Conservation (phyloP, 2,797 vertebrate genomes). For the Tenualosa thibaudeaui region DNA sequence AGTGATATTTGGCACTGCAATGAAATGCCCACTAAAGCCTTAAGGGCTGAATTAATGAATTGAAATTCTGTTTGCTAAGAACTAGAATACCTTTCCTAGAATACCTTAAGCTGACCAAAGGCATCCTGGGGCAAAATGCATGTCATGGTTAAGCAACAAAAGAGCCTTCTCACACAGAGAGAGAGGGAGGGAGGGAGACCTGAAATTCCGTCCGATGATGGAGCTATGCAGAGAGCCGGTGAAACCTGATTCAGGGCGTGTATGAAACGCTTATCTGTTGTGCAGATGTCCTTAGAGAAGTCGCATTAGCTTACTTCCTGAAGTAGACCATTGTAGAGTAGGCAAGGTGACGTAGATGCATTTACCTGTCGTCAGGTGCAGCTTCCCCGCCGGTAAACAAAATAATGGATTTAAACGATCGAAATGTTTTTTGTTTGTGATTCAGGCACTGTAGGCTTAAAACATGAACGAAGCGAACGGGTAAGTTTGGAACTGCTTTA, state of each 20-base stretch:
- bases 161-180: neutral
- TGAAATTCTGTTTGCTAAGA: too few species aligned
- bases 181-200: neutral
- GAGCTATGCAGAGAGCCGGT: neutral
- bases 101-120: too few species aligned
- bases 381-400: neutral
- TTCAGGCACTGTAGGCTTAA: neutral
- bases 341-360: slow-evolving; percentile 10
- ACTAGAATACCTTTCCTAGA: too few species aligned
- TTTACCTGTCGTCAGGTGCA: slow-evolving; percentile 47
- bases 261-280: neutral
- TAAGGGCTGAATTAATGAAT: too few species aligned
- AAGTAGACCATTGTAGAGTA: neutral
- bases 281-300: neutral
- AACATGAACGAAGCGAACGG: neutral
- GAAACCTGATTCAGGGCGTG: slow-evolving; percentile 10
- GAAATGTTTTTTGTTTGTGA: neutral
- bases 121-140: too few species aligned
- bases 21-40: too few species aligned
- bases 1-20: too few species aligned
- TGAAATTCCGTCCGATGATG: neutral
- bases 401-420: neutral
- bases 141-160: neutral
- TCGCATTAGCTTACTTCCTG: slow-evolving; percentile 7
- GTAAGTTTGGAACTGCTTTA: neutral